These are phyloP conservation scores for Prionailurus viverrinus DNA, from an alignment of 2,113 vertebrate genomes.

Conservation along the genomic window DNA sequence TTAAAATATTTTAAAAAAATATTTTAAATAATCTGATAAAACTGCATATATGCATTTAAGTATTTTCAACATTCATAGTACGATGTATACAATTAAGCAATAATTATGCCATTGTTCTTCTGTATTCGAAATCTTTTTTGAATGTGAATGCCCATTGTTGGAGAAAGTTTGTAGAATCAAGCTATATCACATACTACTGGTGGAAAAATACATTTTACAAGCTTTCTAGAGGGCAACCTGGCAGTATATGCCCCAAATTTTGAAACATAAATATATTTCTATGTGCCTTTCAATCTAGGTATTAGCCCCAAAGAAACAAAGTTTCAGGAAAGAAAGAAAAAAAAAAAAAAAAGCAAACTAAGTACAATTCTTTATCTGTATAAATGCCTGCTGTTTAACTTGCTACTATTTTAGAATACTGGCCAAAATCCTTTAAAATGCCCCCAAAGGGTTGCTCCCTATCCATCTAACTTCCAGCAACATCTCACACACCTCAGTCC, in stretches of 20 bases:
- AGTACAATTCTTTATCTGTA: neutral
- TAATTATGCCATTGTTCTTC: neutral
- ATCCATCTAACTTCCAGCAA: neutral
- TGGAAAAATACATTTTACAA: neutral
- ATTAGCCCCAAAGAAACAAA: constrained; percentile 37
- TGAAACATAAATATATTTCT: neutral
- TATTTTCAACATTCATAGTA: neutral
- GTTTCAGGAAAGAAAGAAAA: neutral
- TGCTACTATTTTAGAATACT: neutral
- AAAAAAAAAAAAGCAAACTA: neutral
- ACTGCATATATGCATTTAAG: neutral
- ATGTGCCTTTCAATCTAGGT: neutral
- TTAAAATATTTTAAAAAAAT: neutral
- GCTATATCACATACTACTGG: neutral
- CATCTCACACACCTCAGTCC: neutral
- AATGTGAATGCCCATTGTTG: neutral
- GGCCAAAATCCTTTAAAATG: neutral
- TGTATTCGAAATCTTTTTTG: neutral
- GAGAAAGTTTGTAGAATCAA: neutral
- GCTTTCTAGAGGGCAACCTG: neutral
- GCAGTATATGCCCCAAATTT: neutral
- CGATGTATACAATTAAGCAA: neutral
- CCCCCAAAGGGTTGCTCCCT: neutral
- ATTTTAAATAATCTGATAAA: constrained; percentile 22
- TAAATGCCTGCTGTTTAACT: neutral